Conservation (phyloP, 2,113 vertebrate species). For the Bufo gargarizans region DNA sequence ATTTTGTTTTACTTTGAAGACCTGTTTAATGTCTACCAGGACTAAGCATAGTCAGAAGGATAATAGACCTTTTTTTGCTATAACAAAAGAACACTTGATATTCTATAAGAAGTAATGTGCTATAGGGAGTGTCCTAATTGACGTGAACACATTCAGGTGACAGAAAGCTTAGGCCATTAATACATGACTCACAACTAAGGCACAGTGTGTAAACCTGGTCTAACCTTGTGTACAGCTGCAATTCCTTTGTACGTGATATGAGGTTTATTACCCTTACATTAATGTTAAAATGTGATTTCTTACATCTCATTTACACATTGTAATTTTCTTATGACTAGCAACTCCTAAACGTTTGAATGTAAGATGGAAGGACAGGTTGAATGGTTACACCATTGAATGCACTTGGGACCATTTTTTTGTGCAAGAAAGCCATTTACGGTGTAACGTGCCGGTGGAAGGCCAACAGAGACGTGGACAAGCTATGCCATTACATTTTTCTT, state of each 20-base stretch:
- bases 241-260: background rate
- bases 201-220: constrained; percentile 16
- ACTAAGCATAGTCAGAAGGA: constrained; percentile 5
- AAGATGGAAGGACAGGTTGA: too few relatives aligned
- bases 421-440: too few relatives aligned
- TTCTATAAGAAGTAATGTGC: constrained; percentile 13
- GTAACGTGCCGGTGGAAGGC: too few relatives aligned
- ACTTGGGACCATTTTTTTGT: too few relatives aligned
- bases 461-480: too few relatives aligned
- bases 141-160: constrained; percentile 40
- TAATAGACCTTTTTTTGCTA: background rate
- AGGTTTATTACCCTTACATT: background rate
- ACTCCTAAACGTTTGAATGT: background rate
- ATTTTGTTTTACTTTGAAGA: background rate
- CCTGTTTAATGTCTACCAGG: background rate
- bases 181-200: constrained; percentile 14
- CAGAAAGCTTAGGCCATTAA: constrained; percentile 39
- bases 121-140: constrained; percentile 43
- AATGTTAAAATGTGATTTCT: background rate
- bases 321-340: background rate
- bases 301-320: background rate
- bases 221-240: constrained; percentile 38
- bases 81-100: constrained; percentile 48
- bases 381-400: too few relatives aligned
- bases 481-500: too few relatives aligned